Evolutionary conservation across 2,888 invertebrate genomes (phyloP).

Genomic region (Xanthorhoe designata): DNA sequence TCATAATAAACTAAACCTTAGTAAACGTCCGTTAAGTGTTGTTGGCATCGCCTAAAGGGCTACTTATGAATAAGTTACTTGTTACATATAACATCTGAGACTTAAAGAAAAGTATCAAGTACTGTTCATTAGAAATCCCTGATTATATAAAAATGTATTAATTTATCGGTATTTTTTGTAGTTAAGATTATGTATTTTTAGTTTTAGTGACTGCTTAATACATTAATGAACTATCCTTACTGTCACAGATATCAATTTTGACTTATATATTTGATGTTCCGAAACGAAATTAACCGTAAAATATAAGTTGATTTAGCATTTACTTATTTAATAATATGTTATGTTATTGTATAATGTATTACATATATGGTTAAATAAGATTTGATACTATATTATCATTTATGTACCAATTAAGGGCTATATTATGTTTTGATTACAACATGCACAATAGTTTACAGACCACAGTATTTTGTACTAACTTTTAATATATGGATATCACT

Average conservation of each 20-base stretch:
- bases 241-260: constrained; percentile 7
- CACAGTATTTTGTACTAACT: constrained; percentile 36
- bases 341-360: not conserved
- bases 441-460: constrained; percentile 40
- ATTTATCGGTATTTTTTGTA: constrained; percentile 56
- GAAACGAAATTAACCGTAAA: not conserved
- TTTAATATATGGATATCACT: constrained; percentile 30
- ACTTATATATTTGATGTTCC: not conserved
- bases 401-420: constrained; percentile 12
- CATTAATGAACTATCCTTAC: constrained; percentile 45
- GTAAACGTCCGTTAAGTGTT: too few relatives aligned
- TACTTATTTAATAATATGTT: not conserved
- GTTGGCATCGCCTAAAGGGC: not conserved
- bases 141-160: constrained; percentile 62
- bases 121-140: not conserved
- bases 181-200: constrained; percentile 60
- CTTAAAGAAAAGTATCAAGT: not conserved
- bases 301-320: not conserved
- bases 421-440: constrained; percentile 16
- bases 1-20: too few relatives aligned
- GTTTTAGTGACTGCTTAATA: constrained; percentile 53
- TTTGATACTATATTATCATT: not conserved
- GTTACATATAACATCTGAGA: not conserved
- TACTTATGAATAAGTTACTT: not conserved
- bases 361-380: not conserved